Conservation (phyloP, 2,888 invertebrate species). For the Morpho achilles region DNA sequence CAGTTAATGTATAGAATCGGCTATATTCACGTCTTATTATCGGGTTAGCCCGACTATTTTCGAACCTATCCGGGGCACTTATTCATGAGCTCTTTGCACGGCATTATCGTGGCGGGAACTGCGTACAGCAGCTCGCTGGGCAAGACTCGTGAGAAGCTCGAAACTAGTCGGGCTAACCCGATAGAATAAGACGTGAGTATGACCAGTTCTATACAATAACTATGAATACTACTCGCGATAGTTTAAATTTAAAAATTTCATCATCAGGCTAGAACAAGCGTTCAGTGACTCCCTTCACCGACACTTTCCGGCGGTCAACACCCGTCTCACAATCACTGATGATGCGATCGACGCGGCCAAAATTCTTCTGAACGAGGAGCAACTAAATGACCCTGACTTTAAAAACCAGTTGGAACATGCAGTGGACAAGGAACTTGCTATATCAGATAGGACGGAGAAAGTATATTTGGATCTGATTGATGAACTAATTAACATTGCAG, state of each 20-base stretch:
- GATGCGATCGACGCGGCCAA: constrained; percentile 69
- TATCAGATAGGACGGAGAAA: constrained; percentile 65
- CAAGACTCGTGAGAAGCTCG: too few relatives aligned
- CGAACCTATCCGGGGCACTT: too few relatives aligned
- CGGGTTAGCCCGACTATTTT: too few relatives aligned
- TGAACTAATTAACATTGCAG: constrained; percentile 73
- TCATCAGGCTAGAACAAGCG: constrained; percentile 73
- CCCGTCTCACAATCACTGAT: constrained; percentile 76
- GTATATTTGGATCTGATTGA: constrained; percentile 78
- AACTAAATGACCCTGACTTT: constrained; percentile 46
- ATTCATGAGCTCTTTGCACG: too few relatives aligned
- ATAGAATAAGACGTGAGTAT: too few relatives aligned
- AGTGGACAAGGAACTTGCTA: constrained; percentile 48
- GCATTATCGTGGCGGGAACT: too few relatives aligned
- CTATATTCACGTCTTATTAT: too few relatives aligned
- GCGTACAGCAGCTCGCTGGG: too few relatives aligned
- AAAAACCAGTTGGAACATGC: constrained; percentile 40
- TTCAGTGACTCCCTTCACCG: constrained; percentile 77
- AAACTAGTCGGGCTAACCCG: too few relatives aligned
- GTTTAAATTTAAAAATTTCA: neutral
- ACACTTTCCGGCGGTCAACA: constrained; percentile 81
- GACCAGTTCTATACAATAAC: too few relatives aligned
- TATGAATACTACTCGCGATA: too few relatives aligned
- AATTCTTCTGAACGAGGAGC: constrained; percentile 57
- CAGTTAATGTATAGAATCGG: too few relatives aligned